Base-by-base conservation (phyloP, 2,797 vertebrate genomes). In the Pangasius djambal region DNA sequence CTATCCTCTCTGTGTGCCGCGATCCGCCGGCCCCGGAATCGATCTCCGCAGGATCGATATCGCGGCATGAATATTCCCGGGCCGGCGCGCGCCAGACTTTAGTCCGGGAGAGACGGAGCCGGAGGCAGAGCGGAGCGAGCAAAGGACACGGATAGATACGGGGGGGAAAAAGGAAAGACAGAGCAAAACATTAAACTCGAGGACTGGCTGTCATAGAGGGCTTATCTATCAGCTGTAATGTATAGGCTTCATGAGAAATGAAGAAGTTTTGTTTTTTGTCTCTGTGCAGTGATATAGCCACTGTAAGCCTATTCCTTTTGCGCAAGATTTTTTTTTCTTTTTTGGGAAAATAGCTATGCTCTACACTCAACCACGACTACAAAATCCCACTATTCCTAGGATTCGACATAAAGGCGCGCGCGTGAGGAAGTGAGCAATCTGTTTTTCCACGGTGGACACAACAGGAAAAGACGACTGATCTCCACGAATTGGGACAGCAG, bases 21-120 rank as follows among this genome's bases (percentile, higher is more conserved):
- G 95, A 95, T 96, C 97, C 96, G 97, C 97, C 97, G 97, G 97
- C 97, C 96, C 96, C 94, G 94, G 96, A 97, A 97, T 97, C 97
- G 96, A 97, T 97, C 96, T 97, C 96, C 94, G 92, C 95, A 96
- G 96, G 97, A 98, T 98, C 97, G 97, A 98, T 98, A 98, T 96
- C 94, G 97, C 95, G 95, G 96, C 97, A 97, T 97, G 97, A 97
- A 97, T 98, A 98, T 97, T 97, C 96, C 95, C 96, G 95, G 96
- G 95, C 96, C 96, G 95, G 95, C 95, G 95, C 95, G 95, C 95
- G 77, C 86, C 86, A 69, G n/a, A 81, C 95, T 95, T 95, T 96
- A 96, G 96, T 96, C 93, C 95, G 96, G 96, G 95, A 95, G 94
- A 96, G 95, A 91, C 89, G 93, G 93, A 92, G 92, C 95, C 95